Evolutionary conservation across 2,888 invertebrate species (phyloP), one percentile per base, ranked within the genome.

Genomic region (Adelognathus sp.): DNA sequence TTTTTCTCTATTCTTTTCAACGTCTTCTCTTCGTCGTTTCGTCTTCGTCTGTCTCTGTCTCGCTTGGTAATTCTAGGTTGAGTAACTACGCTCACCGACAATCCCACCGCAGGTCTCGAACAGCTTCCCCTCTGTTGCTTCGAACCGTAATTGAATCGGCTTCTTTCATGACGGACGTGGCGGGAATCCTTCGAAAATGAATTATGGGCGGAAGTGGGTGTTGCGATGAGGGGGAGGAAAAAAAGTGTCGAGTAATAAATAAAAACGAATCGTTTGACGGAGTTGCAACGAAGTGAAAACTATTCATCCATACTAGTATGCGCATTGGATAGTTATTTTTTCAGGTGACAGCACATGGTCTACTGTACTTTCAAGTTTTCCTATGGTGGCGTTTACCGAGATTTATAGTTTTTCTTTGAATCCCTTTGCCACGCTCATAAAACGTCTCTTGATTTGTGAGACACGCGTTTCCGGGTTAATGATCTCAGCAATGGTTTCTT

Each of bases 21-120:
- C 21, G 39, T 39, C 61, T 64, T 39, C 67, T 73, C 58, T 46
- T 64, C 58, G 27, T 36, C 54, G n/a, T 60, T 56, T 61, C 52
- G 29, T 39, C 58, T 11, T 77, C 69, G 77, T 52, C 67, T 80
- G 69, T 63, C 73, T 36, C 70, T n/a, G n/a, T 83, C 83, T 82
- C 76, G n/a, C 24, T 81, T 72, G 70, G 73, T 87, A 88, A 89
- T 89, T 50, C 63, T 76, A 84, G 86, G 85, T 81, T 88, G 74
- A 71, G 72, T 82, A 80, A 81, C 60, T 79, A 11, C 60, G 21
- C 18, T 50, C 41, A 76, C 60, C 61, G 52, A 29, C 70, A 33
- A 60, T n/a, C n/a, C 66, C 60, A 64, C 41, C 52, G 60, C 50
- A 11, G 14, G 46, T 41, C 29, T 29, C 24, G 36, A 66, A 7